A percentile compares a stretch with the other conserved stretches of the same genome.
Conservation (phyloP, 1,140 invertebrate genomes). For the Leptinotarsa undecemlineata region DNA sequence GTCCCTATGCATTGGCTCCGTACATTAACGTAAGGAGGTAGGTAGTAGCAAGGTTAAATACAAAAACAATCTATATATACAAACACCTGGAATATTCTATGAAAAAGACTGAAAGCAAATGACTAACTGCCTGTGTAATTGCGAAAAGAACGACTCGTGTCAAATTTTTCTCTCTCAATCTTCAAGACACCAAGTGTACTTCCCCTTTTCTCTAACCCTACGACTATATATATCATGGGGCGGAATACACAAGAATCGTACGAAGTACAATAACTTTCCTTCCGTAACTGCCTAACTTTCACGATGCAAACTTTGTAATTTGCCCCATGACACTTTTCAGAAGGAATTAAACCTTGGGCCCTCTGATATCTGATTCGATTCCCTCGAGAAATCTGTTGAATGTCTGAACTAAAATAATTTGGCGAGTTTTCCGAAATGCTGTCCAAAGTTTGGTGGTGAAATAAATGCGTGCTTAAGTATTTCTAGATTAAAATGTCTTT, state of each 20-base stretch:
- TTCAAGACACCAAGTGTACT: neutral
- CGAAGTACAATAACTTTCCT: slow-evolving; percentile 14
- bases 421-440: slow-evolving; percentile 2
- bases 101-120: too few species aligned
- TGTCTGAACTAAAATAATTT: slow-evolving; percentile 22
- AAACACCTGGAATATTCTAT: too few species aligned
- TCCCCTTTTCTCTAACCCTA: neutral
- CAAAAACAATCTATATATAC: too few species aligned
- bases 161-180: too few species aligned
- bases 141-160: too few species aligned
- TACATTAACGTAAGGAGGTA: too few species aligned
- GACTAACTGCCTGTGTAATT: too few species aligned
- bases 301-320: slow-evolving; percentile 24
- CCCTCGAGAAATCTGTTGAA: slow-evolving; percentile 24
- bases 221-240: neutral
- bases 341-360: slow-evolving; percentile 16
- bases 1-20: too few species aligned
- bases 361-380: slow-evolving; percentile 17
- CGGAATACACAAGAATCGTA: neutral
- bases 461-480: neutral
- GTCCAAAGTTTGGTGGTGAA: neutral
- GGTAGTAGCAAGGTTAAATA: too few species aligned
- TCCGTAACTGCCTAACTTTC: slow-evolving; percentile 23
- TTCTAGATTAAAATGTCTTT: neutral
- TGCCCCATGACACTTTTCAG: slow-evolving; percentile 26